Evolutionary conservation across 2,888 invertebrate species (phyloP).

Genomic region (Dryadula phaetusa): DNA sequence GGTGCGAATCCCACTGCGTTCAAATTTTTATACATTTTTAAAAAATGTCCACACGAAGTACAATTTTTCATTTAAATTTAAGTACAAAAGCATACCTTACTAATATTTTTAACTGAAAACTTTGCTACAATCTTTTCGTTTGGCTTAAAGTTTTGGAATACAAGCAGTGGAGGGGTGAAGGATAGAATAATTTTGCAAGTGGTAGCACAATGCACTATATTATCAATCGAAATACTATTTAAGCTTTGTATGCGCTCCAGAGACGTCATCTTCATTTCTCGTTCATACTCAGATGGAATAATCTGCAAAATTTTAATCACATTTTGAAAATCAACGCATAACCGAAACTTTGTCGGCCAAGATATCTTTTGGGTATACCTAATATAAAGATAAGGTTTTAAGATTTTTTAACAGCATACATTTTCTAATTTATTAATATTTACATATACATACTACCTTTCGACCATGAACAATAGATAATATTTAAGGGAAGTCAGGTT

Average conservation of each 20-base stretch:
- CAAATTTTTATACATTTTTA: too few species aligned
- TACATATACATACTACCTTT: too few species aligned
- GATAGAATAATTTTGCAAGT: slow-evolving; percentile 58
- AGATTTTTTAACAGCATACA: too few species aligned
- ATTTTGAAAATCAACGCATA: not conserved
- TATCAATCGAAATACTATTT: slow-evolving; percentile 63
- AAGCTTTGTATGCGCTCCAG: slow-evolving; percentile 64
- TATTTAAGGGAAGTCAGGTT: not conserved
- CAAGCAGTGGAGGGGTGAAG: slow-evolving; percentile 79
- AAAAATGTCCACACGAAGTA: too few species aligned
- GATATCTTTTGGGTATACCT: not conserved
- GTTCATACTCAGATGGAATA: slow-evolving; percentile 70
- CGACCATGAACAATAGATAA: too few species aligned
- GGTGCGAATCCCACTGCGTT: too few species aligned
- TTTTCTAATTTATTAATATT: too few species aligned
- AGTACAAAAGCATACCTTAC: slow-evolving; percentile 68
- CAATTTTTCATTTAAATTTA: not conserved
- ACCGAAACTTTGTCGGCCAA: not conserved
- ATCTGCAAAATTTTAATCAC: slow-evolving; percentile 56
- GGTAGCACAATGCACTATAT: slow-evolving; percentile 56
- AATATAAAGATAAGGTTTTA: not conserved
- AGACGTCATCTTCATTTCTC: slow-evolving; percentile 69
- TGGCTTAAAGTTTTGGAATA: slow-evolving; percentile 85
- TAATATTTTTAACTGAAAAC: slow-evolving; percentile 83
- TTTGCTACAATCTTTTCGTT: slow-evolving; percentile 78